A percentile compares a stretch with the other conserved stretches of the same genome.
These are phyloP conservation scores for Trissolcus basalis DNA, from an alignment of 1,140 invertebrate species.

Conservation along the genomic window DNA sequence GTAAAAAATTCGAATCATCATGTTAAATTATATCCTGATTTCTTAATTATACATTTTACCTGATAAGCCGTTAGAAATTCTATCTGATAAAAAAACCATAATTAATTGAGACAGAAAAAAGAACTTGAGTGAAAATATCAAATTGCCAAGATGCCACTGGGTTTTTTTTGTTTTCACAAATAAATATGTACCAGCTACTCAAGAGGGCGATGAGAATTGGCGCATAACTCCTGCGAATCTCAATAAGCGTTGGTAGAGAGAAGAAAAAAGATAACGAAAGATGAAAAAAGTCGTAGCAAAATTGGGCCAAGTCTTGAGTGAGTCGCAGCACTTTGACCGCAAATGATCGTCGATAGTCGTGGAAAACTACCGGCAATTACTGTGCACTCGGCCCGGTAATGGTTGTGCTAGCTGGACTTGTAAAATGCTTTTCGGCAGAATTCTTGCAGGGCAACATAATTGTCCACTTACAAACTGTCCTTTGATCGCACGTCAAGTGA, in stretches of 20 bases:
- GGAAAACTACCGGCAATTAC: constrained; percentile 49
- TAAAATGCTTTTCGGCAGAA: constrained; percentile 36
- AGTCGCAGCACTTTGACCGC: constrained; percentile 34
- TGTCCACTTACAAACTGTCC: constrained; percentile 27
- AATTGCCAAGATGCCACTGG: too few relatives aligned
- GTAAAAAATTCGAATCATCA: too few relatives aligned
- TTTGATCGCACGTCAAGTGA: constrained; percentile 33
- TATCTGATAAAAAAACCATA: too few relatives aligned
- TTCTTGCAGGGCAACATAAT: constrained; percentile 23
- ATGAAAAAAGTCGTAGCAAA: constrained; percentile 49
- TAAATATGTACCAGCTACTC: too few relatives aligned
- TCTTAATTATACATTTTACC: too few relatives aligned
- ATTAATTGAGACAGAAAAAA: too few relatives aligned
- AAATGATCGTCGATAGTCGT: constrained; percentile 37
- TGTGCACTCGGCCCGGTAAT: constrained; percentile 33
- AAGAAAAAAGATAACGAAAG: not conserved
- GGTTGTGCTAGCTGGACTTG: constrained; percentile 12
- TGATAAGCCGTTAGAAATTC: too few relatives aligned
- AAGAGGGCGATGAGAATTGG: not conserved
- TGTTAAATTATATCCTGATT: too few relatives aligned
- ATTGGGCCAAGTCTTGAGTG: constrained; percentile 46
- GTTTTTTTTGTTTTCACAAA: too few relatives aligned
- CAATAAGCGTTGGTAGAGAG: constrained; percentile 41
- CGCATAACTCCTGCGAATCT: constrained; percentile 36
- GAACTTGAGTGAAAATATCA: too few relatives aligned